A percentile compares a stretch with the other conserved stretches of the same genome.
phyloP scores from a whole-genome alignment of 2,888 invertebrate genomes.

The Diploptera punctata region DNA sequence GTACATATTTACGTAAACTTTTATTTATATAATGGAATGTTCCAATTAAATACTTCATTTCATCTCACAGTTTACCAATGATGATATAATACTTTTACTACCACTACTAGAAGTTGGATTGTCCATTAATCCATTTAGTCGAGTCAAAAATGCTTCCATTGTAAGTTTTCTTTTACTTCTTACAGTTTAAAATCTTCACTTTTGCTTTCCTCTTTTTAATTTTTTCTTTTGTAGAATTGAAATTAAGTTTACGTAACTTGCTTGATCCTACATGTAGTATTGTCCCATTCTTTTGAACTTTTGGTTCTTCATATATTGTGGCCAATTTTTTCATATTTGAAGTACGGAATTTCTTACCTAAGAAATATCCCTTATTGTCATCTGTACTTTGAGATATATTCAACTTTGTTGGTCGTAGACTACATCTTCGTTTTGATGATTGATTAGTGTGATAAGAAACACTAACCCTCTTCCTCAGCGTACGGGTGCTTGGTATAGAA shows the following conservation, averaged over 20 bases:
- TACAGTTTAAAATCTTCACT: neutral
- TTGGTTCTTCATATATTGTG: slow-evolving; percentile 25
- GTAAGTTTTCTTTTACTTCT: slow-evolving; percentile 3
- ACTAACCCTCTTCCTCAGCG: neutral
- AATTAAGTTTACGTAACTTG: slow-evolving; percentile 1
- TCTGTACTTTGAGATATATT: neutral
- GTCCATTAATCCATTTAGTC: neutral
- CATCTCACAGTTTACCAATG: neutral
- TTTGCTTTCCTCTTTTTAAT: slow-evolving; percentile 6
- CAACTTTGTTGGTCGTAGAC: neutral
- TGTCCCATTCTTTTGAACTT: neutral
- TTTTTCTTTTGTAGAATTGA: neutral
- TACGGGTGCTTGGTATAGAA: neutral
- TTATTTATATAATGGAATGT: too few relatives aligned
- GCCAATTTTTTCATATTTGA: neutral
- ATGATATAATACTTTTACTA: neutral
- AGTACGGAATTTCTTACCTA: neutral
- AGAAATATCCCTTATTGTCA: neutral
- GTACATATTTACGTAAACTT: too few relatives aligned
- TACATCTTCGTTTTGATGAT: slow-evolving; percentile 6
- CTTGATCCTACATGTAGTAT: neutral
- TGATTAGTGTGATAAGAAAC: neutral
- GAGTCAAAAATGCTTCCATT: slow-evolving; percentile 13
- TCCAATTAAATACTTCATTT: too few relatives aligned
- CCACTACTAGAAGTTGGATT: neutral